A percentile compares a stretch with the other conserved stretches of the same genome.
These are phyloP conservation scores for Bungarus multicinctus DNA, from an alignment of 2,113 vertebrate genomes.

Conservation along the genomic window DNA sequence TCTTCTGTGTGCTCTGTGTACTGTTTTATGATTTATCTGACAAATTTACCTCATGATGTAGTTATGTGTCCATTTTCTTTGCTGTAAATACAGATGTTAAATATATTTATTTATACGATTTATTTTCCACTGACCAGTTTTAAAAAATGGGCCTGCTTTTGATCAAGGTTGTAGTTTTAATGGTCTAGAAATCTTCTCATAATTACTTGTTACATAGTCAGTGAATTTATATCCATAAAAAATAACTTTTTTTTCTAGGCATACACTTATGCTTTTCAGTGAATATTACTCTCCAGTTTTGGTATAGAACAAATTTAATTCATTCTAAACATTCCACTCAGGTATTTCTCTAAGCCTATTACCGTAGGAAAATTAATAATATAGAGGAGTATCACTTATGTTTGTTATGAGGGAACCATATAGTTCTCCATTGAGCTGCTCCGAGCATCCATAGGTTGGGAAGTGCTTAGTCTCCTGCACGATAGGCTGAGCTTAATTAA, in stretches of 20 bases:
- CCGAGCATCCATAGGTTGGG: too few relatives aligned
- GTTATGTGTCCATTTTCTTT: neutral
- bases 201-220: neutral
- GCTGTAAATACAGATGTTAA: neutral
- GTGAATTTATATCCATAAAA: neutral
- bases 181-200: neutral
- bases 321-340: neutral
- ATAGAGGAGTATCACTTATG: neutral
- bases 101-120: neutral
- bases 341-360: neutral
- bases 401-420: neutral
- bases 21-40: neutral
- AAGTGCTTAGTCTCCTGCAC: too few relatives aligned
- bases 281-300: neutral
- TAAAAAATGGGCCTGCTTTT: neutral
- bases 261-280: neutral
- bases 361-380: neutral
- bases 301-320: neutral
- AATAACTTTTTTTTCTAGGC: neutral
- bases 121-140: neutral
- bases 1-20: neutral
- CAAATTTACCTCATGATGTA: neutral
- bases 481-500: too few relatives aligned
- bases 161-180: neutral
- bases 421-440: too few relatives aligned